phyloP scores from a whole-genome alignment of 2,888 invertebrate species.

The Cataglyphis altisquamis region DNA sequence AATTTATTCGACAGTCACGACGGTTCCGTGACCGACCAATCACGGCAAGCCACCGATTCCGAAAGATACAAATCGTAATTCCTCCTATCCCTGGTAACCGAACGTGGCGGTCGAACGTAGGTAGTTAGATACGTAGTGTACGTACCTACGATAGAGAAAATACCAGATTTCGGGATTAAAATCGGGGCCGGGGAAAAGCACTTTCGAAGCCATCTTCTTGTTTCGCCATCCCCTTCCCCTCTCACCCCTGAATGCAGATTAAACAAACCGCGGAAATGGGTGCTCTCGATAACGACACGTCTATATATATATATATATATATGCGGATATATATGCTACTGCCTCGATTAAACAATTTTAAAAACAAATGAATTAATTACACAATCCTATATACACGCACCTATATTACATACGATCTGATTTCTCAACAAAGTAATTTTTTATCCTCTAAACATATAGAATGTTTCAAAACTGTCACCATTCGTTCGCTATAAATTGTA shows the following conservation, averaged over 20 bases:
- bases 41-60: slow-evolving; percentile 52
- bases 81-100: slow-evolving; percentile 65
- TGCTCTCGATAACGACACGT: slow-evolving; percentile 51
- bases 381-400: slow-evolving; percentile 40
- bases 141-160: slow-evolving; percentile 61
- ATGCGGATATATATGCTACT: slow-evolving; percentile 4
- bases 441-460: not conserved
- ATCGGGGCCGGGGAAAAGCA: slow-evolving; percentile 36
- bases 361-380: slow-evolving; percentile 62
- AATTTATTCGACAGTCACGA: slow-evolving; percentile 68
- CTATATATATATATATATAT: slow-evolving; percentile 11
- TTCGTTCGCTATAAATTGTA: not conserved
- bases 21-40: slow-evolving; percentile 62
- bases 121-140: slow-evolving; percentile 26
- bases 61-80: slow-evolving; percentile 71
- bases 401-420: slow-evolving; percentile 7
- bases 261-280: slow-evolving; percentile 59
- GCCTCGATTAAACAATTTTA: slow-evolving; percentile 56
- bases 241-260: slow-evolving; percentile 58
- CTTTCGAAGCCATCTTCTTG: slow-evolving; percentile 24
- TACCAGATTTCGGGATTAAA: slow-evolving; percentile 60
- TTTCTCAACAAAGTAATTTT: slow-evolving; percentile 17
- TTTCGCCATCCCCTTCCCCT: not conserved
- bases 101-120: slow-evolving; percentile 31
- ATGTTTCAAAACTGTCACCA: not conserved